Evolutionary conservation across 2,888 invertebrate species (phyloP), one percentile per base, ranked within the genome.

Genomic region (Hypomecis punctinalis): DNA sequence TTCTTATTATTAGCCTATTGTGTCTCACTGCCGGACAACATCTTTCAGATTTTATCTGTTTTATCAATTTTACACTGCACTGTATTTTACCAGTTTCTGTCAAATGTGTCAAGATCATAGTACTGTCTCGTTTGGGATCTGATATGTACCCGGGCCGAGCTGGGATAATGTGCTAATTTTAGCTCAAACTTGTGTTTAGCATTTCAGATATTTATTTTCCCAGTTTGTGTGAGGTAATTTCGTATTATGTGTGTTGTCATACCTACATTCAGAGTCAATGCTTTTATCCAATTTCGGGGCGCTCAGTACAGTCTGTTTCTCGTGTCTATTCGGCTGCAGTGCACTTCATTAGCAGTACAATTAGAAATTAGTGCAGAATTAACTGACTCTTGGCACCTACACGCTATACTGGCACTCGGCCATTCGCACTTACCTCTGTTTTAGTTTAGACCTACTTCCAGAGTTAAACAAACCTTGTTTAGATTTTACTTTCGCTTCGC

Each of bases 361-460:
- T 86, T 82, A 83, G 82, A 82, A 84, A 86, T 88, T 83, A 87
- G 82, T 77, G 73, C 82, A 72, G 79, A 81, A 88, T 85, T 85
- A 87, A 85, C 83, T 79, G 82, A 78, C 79, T 86, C 79, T 87
- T 89, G 88, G 88, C 89, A 86, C 77, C 78, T 81, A 75, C 74
- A 76, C 71, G 70, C 77, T 74, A 78, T 77, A 80, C 83, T 90
- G 90, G 89, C 90, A 82, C 70, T 62, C 46, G 66, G 88, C 90
- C 88, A 90, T 86, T 78, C 77, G 71, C 79, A 71, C 80, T 76
- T 80, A 84, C 85, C 86, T 85, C 75, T 66, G 76, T 80, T 82
- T 79, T 76, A 79, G 80, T 80, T 82, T 76, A 81, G 79, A 80
- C 79, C 82, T 73, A 84, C 78, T 85, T 87, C 80, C 73, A 72